These are phyloP conservation scores for Goniozus legneri DNA, from an alignment of 1,140 invertebrate species.

Conservation along the genomic window DNA sequence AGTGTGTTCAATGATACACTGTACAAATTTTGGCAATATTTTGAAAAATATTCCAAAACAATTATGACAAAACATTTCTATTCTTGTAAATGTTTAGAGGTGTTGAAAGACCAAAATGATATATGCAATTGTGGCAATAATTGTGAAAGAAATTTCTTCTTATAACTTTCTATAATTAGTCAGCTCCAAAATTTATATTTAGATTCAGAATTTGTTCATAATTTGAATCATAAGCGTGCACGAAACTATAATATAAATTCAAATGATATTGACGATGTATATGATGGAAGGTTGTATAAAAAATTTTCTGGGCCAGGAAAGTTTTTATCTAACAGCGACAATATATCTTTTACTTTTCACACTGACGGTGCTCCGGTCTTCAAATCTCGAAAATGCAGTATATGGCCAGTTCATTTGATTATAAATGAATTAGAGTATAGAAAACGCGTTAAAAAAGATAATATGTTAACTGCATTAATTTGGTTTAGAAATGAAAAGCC, in stretches of 20 bases:
- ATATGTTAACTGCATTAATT: slow-evolving; percentile 15
- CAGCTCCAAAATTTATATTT: slow-evolving; percentile 2
- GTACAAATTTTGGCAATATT: background rate
- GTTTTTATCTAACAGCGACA: background rate
- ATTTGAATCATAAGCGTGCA: background rate
- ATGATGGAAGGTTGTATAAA: slow-evolving; percentile 11
- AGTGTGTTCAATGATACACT: background rate
- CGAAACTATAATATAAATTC: background rate
- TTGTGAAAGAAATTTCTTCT: slow-evolving; percentile 1
- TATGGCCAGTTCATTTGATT: slow-evolving; percentile 8
- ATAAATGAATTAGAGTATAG: slow-evolving; percentile 23
- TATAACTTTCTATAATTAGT: background rate
- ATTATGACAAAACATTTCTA: background rate
- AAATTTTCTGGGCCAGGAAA: background rate
- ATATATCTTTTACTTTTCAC: slow-evolving; percentile 10
- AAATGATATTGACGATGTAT: slow-evolving; percentile 9
- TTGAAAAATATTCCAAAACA: background rate
- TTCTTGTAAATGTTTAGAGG: background rate
- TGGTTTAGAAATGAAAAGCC: slow-evolving; percentile 6
- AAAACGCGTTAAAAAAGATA: slow-evolving; percentile 9
- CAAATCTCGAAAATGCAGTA: slow-evolving; percentile 8
- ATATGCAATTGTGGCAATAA: background rate
- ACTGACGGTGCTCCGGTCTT: slow-evolving; percentile 8
- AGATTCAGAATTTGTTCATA: background rate
- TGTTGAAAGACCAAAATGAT: no score